Evolutionary conservation across 2,113 vertebrate genomes (phyloP), one percentile per base, ranked within the genome.

Genomic region (Catharus fuscescens): DNA sequence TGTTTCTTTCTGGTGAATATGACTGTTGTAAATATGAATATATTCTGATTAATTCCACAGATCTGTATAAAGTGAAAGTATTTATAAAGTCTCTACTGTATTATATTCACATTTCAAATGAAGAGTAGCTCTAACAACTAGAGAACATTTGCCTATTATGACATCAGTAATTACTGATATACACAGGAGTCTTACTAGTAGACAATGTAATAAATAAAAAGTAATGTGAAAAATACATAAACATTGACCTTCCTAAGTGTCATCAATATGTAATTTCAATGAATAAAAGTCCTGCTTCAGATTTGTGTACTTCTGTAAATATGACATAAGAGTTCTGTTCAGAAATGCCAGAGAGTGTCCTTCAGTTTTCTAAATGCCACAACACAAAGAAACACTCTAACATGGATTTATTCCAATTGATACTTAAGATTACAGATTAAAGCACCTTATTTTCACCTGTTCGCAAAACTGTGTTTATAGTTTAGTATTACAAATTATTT

Each of bases 11-110:
- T 80, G 32, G 32, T 88, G 48, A 90, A n/a, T 77, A 23, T 34
- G 52, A 80, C 34, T 92, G 20, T 36, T 42, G 42, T 32, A 71
- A 86, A 73, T 59, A 90, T 45, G 56, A 93, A 50, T 83, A 88
- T 54, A 38, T 71, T 71, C 56, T 93, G 83, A 93, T 93, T 93
- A 25, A 79, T 71, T 95, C 65, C 74, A 91, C 44, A 93, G 83
- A 74, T 61, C 65, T 34, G 6, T 31, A 64, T n/a, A 18, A 90
- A 93, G 18, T 78, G 38, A 42, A 84, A 86, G 47, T 52, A 70
- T 62, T 42, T 78, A 32, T 73, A 79, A 90, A 83, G 77, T 59
- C 67, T 59, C 59, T 66, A 44, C 52, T 67, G 31, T 74, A 62
- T 74, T 76, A 84, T 24, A 28, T 56, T 76, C 0, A 0, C 53